These are phyloP conservation scores for Samia ricini DNA, from an alignment of 1,140 invertebrate genomes.

Conservation along the genomic window DNA sequence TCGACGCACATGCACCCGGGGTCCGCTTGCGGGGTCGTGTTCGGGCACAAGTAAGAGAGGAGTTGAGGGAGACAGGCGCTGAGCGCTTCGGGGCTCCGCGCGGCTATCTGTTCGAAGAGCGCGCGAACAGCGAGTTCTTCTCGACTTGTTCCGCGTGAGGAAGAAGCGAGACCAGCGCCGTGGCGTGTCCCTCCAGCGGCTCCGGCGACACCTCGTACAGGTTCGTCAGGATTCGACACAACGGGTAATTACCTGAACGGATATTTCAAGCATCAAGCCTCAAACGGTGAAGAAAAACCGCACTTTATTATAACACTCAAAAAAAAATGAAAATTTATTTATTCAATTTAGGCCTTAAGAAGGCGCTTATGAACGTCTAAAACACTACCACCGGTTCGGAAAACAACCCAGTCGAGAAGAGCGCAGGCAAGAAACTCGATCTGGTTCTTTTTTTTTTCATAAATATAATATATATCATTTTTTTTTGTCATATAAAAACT, in stretches of 20 bases:
- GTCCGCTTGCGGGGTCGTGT: conserved; percentile 47
- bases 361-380: too few relatives aligned
- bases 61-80: conserved; percentile 88
- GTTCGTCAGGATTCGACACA: conserved; percentile 91
- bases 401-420: too few relatives aligned
- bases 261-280: too few relatives aligned
- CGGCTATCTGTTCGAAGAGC: conserved; percentile 89
- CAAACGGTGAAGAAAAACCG: too few relatives aligned
- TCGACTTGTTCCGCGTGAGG: conserved; percentile 90
- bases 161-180: conserved; percentile 88
- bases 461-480: too few relatives aligned
- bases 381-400: too few relatives aligned
- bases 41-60: conserved; percentile 81
- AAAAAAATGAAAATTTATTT: too few relatives aligned
- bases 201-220: conserved; percentile 92
- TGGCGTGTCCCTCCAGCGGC: conserved; percentile 89
- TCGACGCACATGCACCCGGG: conserved; percentile 70
- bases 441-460: too few relatives aligned
- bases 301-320: too few relatives aligned
- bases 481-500: too few relatives aligned
- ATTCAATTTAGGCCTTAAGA: too few relatives aligned
- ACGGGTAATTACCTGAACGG: conserved; percentile 87
- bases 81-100: conserved; percentile 86
- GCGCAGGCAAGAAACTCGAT: too few relatives aligned
- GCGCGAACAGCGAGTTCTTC: conserved; percentile 87